Conservation (phyloP, 1,140 invertebrate species). For the Anoplophora glabripennis region DNA sequence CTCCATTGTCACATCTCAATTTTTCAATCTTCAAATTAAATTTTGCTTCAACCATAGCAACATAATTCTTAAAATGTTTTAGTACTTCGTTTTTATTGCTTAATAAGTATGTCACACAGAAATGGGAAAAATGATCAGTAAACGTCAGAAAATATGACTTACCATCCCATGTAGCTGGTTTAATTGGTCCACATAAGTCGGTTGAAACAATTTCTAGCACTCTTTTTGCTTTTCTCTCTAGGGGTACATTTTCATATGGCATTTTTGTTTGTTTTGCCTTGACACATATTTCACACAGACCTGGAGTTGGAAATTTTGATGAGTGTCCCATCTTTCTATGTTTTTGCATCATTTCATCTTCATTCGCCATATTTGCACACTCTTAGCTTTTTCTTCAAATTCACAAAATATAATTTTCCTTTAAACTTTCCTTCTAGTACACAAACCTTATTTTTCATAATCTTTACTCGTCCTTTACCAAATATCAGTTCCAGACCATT, state of each 20-base stretch:
- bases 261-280: slow-evolving; percentile 20
- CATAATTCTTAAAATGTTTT: slow-evolving; percentile 38
- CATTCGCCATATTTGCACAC: too few species aligned
- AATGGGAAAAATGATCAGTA: slow-evolving; percentile 48
- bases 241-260: slow-evolving; percentile 11
- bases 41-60: slow-evolving; percentile 34
- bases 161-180: slow-evolving; percentile 34
- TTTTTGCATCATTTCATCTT: too few species aligned
- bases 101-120: slow-evolving; percentile 40
- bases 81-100: slow-evolving; percentile 38
- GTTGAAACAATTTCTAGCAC: slow-evolving; percentile 41
- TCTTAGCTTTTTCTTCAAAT: too few species aligned
- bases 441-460: background rate
- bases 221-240: slow-evolving; percentile 16
- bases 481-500: background rate
- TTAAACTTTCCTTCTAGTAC: background rate
- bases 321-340: slow-evolving; percentile 24
- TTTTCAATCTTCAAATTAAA: slow-evolving; percentile 37
- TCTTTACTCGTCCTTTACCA: background rate
- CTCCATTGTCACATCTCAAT: slow-evolving; percentile 32
- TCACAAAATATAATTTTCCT: slow-evolving; percentile 10
- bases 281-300: slow-evolving; percentile 27
- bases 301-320: slow-evolving; percentile 1
- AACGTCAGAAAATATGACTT: slow-evolving; percentile 47
- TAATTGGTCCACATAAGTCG: slow-evolving; percentile 47